Evolutionary conservation across 2,113 vertebrate species (phyloP), one percentile per base, ranked within the genome.

Genomic region (Crotalus horridus): DNA sequence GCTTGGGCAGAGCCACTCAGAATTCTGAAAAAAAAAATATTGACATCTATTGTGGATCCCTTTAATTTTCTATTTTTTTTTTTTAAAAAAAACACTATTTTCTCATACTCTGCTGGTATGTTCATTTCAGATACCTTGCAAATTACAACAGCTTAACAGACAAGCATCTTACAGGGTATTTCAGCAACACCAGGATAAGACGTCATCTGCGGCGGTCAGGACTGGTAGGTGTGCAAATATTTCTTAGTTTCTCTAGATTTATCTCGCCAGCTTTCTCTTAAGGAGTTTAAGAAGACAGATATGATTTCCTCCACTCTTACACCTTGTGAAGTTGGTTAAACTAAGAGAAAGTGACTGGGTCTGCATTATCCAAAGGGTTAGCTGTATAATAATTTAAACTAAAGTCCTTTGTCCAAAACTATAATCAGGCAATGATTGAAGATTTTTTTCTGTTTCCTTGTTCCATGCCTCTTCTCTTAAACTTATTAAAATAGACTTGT

Each of bases 71-170:
- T 87, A 15, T 46, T 39, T 39, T 39, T 39, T 87, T 51, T 87
- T 87, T 86, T 46, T 3, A 12, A 6, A 26, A 46, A 1, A 48
- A 53, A 29, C 0, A 29, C 13, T 88, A n/a, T 26, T 33, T 55
- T 58, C 9, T 55, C 56, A 89, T 59, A 56, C 26, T 24, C 43
- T 89, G 53, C 0, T 55, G 56, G 0, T 95, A 95, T 33, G 23
- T 95, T 95, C 85, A 24, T 96, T 97, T 53, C 96, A 99, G 99
- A 81, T 97, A 97, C 23, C 97, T 99, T 90, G 96, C 97, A 29
- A 96, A 96, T n/a, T 99, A 99, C 95, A 99, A 99, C 93, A 99
- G 99, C 89, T 98, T 99, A 9, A 99, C 98, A 0, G 99, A 99
- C 97, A 99, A 98, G 97, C 99, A 99, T 95, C 96, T 99, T 56